Percentiles rank a stretch among this genome's conserved stretches.
Conservation (phyloP, 53 echinoderm and acorn worm species). For the Patiria pectinifera region DNA sequence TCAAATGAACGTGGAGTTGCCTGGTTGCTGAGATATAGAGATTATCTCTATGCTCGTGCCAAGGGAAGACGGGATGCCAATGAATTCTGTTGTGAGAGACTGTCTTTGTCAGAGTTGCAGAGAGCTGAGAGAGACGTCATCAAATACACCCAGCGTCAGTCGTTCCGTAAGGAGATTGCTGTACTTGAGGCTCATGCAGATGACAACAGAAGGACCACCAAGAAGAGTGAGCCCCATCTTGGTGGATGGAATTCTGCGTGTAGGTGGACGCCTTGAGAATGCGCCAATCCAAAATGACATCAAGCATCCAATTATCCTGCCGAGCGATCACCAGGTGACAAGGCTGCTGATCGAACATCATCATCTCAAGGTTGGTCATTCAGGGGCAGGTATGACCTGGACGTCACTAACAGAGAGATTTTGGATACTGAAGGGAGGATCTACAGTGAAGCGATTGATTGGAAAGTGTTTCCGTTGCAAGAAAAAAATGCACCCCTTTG, state of each 20-base stretch:
- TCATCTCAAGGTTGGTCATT: conserved; percentile 65
- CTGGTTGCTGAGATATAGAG: conserved; percentile 61
- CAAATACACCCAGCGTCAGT: neutral
- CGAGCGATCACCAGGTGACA: conserved; percentile 69
- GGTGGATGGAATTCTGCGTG: conserved; percentile 40
- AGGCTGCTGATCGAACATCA: conserved; percentile 64
- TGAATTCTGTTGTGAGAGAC: neutral
- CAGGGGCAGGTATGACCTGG: conserved; percentile 74
- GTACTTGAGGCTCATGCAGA: neutral
- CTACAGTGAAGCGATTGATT: conserved; percentile 61
- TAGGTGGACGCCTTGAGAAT: conserved; percentile 24
- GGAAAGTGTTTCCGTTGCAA: conserved; percentile 73
- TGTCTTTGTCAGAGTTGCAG: conserved; percentile 39
- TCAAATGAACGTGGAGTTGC: conserved; percentile 52
- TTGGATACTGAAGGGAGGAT: conserved; percentile 64
- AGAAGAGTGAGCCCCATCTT: conserved; percentile 46
- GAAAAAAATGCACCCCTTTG: conserved; percentile 32
- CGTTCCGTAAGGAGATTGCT: neutral
- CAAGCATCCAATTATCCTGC: conserved; percentile 74
- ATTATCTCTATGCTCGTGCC: neutral
- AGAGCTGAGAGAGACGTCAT: conserved; percentile 1
- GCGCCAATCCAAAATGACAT: conserved; percentile 42
- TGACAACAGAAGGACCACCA: no score
- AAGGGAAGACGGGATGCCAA: neutral
- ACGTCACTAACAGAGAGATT: conserved; percentile 62